Conservation (phyloP, 2,113 vertebrate genomes). For the Proteles cristata region DNA sequence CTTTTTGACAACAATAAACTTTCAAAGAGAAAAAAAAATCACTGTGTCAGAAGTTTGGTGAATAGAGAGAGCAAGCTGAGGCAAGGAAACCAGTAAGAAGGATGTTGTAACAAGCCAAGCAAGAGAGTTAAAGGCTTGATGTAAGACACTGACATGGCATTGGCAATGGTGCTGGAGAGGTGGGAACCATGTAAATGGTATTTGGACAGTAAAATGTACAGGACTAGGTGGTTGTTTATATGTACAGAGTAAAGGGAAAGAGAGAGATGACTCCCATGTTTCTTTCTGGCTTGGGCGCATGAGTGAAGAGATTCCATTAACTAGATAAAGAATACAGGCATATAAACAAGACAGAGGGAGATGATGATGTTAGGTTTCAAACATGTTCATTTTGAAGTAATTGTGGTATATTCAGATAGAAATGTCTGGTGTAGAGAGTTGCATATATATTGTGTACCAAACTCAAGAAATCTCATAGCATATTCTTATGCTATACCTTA, state of each 20-base stretch:
- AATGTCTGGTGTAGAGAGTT: neutral
- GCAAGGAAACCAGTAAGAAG: neutral
- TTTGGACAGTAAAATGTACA: neutral
- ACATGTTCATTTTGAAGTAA: neutral
- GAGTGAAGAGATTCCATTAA: slow-evolving; percentile 6
- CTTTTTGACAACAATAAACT: slow-evolving; percentile 60
- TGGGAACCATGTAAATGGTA: neutral
- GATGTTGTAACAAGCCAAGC: neutral
- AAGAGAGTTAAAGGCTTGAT: neutral
- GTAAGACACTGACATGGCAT: neutral
- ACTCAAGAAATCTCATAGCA: slow-evolving; percentile 6
- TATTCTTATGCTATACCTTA: neutral
- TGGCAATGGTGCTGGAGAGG: neutral
- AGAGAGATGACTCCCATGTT: neutral
- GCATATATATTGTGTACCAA: neutral
- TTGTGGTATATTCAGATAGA: neutral
- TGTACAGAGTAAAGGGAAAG: neutral
- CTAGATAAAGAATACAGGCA: neutral
- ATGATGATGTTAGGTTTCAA: neutral
- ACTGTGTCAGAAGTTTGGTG: neutral
- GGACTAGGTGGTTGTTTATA: neutral
- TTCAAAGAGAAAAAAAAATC: slow-evolving; percentile 56
- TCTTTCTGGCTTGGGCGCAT: neutral
- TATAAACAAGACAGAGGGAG: neutral
- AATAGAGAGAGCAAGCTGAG: neutral